Conservation (phyloP, 2,797 vertebrate genomes). For the Fratercula arctica region DNA sequence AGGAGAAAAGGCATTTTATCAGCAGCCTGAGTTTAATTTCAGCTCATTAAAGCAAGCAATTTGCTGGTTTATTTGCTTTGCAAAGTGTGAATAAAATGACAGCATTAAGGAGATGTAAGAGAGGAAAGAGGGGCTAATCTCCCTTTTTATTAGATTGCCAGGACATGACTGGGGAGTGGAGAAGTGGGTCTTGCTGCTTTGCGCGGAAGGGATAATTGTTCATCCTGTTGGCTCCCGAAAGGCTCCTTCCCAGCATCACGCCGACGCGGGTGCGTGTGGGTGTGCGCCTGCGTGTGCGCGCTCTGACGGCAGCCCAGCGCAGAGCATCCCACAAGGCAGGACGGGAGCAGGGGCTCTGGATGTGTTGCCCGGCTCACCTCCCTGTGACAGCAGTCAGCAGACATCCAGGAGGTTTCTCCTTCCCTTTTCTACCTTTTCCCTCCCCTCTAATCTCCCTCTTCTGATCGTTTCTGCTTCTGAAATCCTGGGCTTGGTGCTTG, state of each 20-base stretch:
- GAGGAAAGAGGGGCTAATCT: conserved; percentile 68
- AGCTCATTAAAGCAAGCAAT: conserved; percentile 74
- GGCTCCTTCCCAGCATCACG: neutral
- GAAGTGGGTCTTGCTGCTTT: conserved; percentile 23
- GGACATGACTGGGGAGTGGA: conserved; percentile 54
- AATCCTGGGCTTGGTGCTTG: neutral
- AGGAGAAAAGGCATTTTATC: conserved; percentile 67
- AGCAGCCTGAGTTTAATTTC: conserved; percentile 71
- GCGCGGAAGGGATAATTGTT: neutral
- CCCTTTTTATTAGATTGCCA: conserved; percentile 46
- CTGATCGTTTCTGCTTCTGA: neutral
- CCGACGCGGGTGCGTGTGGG: neutral
- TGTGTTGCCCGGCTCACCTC: neutral
- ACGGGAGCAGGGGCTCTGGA: neutral
- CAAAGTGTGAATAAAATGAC: conserved; percentile 72
- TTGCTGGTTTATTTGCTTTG: conserved; percentile 75
- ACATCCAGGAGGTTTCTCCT: neutral
- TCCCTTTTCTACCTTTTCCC: neutral
- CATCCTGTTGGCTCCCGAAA: neutral
- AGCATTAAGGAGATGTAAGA: conserved; percentile 62
- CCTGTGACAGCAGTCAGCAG: neutral
- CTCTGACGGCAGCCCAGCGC: rapidly evolving
- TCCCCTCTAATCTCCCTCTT: neutral
- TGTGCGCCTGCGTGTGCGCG: neutral
- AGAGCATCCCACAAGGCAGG: neutral